A percentile compares a stretch with the other conserved stretches of the same genome.
phyloP scores from a whole-genome alignment of 2,888 invertebrate species.

The Mythimna ferrago region DNA sequence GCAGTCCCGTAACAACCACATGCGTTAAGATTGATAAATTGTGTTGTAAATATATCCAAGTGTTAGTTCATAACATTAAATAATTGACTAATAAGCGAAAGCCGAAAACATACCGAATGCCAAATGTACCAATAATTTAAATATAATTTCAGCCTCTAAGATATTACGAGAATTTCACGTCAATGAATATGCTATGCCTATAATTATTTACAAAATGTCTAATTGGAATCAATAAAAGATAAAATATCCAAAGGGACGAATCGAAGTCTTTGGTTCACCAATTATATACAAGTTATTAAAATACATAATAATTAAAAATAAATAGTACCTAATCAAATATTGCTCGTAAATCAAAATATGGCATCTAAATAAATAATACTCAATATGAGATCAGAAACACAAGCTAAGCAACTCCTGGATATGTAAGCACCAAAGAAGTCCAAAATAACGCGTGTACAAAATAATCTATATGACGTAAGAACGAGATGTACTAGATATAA shows the following conservation, averaged over 20 bases:
- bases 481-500: conserved; percentile 37
- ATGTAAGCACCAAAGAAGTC: conserved; percentile 81
- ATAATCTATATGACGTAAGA: conserved; percentile 44
- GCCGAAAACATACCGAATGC: conserved; percentile 75
- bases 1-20: conserved; percentile 18
- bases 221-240: conserved; percentile 71
- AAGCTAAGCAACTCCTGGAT: conserved; percentile 80
- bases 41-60: conserved; percentile 45
- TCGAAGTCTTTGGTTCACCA: conserved; percentile 86
- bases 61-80: conserved; percentile 47
- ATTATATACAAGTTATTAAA: conserved; percentile 84
- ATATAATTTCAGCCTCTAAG: conserved; percentile 73
- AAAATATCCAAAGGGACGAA: conserved; percentile 82
- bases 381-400: conserved; percentile 89
- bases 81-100: conserved; percentile 60
- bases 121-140: conserved; percentile 74
- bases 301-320: conserved; percentile 78
- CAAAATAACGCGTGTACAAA: conserved; percentile 60
- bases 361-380: conserved; percentile 91
- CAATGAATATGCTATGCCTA: conserved; percentile 73
- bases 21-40: conserved; percentile 28
- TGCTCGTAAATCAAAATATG: conserved; percentile 86
- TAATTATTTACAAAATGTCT: conserved; percentile 76
- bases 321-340: conserved; percentile 81
- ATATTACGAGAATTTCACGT: conserved; percentile 78